Evolutionary conservation across 2,113 vertebrate species (phyloP).

Genomic region (Nothocercus julius): DNA sequence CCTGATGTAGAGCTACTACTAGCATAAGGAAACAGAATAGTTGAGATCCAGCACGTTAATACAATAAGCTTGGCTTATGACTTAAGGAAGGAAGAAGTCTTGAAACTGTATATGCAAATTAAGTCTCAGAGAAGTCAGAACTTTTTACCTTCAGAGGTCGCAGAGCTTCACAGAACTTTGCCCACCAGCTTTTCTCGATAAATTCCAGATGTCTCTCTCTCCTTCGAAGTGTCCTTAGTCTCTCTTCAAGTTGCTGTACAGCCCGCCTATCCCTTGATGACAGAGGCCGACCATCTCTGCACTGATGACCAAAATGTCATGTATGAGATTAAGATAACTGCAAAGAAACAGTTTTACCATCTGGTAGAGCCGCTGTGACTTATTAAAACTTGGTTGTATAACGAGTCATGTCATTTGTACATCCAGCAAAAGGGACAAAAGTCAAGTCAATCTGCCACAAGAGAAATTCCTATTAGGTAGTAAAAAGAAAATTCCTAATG

Average conservation of each 20-base stretch:
- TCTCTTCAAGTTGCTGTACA: slow-evolving; percentile 90
- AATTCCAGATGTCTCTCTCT: slow-evolving; percentile 89
- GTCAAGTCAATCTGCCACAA: background rate
- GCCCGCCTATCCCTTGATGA: slow-evolving; percentile 85
- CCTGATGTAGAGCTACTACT: background rate
- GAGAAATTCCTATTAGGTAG: background rate
- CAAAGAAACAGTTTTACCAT: background rate
- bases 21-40: background rate
- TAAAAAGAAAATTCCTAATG: background rate
- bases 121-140: background rate
- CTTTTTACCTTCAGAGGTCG: slow-evolving; percentile 89
- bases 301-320: slow-evolving; percentile 76
- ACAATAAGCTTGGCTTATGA: background rate
- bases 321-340: background rate
- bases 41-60: background rate
- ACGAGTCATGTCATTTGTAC: background rate
- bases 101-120: background rate
- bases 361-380: background rate
- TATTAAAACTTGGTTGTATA: background rate
- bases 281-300: slow-evolving; percentile 91
- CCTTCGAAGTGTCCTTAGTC: slow-evolving; percentile 84
- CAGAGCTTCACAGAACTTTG: slow-evolving; percentile 87
- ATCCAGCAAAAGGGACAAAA: background rate
- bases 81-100: background rate
- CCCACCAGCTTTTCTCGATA: slow-evolving; percentile 93